Base-by-base conservation (phyloP, 1,140 invertebrate genomes). In the Antheraea mylitta region DNA sequence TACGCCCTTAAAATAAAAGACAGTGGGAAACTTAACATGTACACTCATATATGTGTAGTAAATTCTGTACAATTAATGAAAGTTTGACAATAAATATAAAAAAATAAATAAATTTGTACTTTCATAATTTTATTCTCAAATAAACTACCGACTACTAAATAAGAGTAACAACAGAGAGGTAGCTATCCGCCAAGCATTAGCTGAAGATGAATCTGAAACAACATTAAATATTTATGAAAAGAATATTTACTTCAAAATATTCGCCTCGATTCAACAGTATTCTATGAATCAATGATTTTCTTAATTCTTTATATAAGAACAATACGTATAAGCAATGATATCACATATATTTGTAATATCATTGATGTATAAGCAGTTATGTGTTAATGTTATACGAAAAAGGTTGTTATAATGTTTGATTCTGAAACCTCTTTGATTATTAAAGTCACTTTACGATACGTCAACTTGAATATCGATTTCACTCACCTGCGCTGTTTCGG, bases 401-500 rank as follows among this genome's bases (percentile, higher is more conserved):
- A 16, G n/a, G 5, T 60, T 60, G 10, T 60, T 18, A 18, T 16
- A 18, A 5, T 60, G 7, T 42, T 10, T 59, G 10, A 11, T 59
- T 8, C 7, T 16, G 18, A 4, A 18, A 59, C 10, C 58, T 59
- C 58, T 19, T 61, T 61, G 19, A 61, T 61, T 22, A 30, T 22
- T 16, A 53, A 16, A 53, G 45, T 53, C 16, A n/a, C 16, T 53
- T 16, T 53, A 53, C 11, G 19, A 38, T 38, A 64, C 65, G 53
- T 58, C 65, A 66, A 58, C 18, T 66, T 45, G 37, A 65, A 60
- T 71, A 71, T 74, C 64, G 73, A 74, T 71, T 74, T 60, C 68
- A 81, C 89, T 88, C 75, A 92, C 88, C 86, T 58, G 85, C 82
- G 74, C 72, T 78, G 78, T 92, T 90, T 67, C 90, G 83, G 61